Percentiles rank a stretch among this genome's conserved stretches.
Evolutionary conservation across 2,888 invertebrate genomes (phyloP).

Genomic region (Rotaria magnacalcarata): DNA sequence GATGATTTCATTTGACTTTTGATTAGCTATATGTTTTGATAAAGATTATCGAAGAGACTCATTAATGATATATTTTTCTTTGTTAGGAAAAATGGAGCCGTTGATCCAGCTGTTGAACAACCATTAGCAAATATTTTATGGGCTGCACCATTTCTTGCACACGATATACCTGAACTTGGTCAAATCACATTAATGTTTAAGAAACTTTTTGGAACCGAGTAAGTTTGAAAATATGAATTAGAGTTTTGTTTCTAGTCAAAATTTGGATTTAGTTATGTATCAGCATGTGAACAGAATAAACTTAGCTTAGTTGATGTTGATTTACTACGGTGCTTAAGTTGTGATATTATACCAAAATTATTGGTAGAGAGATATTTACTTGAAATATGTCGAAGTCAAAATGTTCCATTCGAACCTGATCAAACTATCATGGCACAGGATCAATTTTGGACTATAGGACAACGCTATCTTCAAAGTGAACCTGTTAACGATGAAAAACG

Average conservation of each 20-base stretch:
- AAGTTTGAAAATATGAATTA: constrained; percentile 62
- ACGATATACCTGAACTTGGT: constrained; percentile 61
- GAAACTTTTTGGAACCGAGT: constrained; percentile 24
- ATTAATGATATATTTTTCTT: no score
- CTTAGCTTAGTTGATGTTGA: constrained; percentile 81
- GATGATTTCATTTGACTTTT: no score
- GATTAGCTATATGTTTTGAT: no score
- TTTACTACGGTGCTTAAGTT: constrained; percentile 81
- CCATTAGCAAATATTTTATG: constrained; percentile 91
- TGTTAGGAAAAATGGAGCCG: constrained; percentile 35
- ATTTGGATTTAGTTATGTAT: constrained; percentile 69
- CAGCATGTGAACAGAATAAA: constrained; percentile 75
- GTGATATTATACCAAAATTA: constrained; percentile 88
- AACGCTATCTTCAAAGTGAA: constrained; percentile 28
- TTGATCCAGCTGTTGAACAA: constrained; percentile 93
- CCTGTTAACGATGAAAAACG: not conserved
- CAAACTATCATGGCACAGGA: constrained; percentile 61
- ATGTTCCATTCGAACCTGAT: constrained; percentile 89
- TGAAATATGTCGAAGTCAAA: constrained; percentile 91
- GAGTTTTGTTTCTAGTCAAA: no score
- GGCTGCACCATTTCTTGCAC: constrained; percentile 81
- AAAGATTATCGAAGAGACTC: no score
- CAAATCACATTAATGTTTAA: constrained; percentile 32
- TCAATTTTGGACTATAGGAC: constrained; percentile 34
- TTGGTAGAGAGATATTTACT: constrained; percentile 85